A percentile compares a stretch with the other conserved stretches of the same genome.
phyloP scores from a whole-genome alignment of 2,113 vertebrate genomes.

The Pollachius pollachius region DNA sequence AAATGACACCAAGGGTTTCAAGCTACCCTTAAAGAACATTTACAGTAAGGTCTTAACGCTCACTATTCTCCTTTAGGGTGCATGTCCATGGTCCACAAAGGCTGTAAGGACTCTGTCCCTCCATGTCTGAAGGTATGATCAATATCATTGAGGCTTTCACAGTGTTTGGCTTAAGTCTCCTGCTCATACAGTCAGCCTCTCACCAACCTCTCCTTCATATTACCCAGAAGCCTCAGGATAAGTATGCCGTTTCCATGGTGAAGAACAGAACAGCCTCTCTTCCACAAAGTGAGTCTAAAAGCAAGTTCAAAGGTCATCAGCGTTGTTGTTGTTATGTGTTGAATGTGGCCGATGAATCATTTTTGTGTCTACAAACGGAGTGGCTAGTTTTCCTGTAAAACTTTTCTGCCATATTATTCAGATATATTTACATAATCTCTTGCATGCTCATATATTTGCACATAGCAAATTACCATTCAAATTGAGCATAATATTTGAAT shows the following conservation, averaged over 20 bases:
- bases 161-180: neutral
- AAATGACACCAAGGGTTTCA: neutral
- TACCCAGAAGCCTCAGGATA: constrained; percentile 85
- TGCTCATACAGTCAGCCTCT: neutral
- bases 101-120: constrained; percentile 81
- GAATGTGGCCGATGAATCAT: too few relatives aligned
- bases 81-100: constrained; percentile 81
- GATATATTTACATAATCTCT: neutral
- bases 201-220: constrained; percentile 24
- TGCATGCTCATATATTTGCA: too few relatives aligned
- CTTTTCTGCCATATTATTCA: neutral
- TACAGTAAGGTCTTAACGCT: neutral
- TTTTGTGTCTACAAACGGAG: neutral
- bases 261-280: constrained; percentile 81
- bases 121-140: constrained; percentile 82
- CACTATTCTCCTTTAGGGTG: constrained; percentile 78
- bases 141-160: neutral
- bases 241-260: constrained; percentile 59
- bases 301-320: neutral
- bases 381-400: too few relatives aligned
- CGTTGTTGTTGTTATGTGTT: neutral
- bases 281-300: constrained; percentile 83
- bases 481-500: neutral
- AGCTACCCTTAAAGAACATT: neutral
- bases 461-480: too few relatives aligned